Percentiles rank a stretch among this genome's conserved stretches.
Evolutionary conservation across 2,888 invertebrate species (phyloP).

Genomic region (Villa cingulata): DNA sequence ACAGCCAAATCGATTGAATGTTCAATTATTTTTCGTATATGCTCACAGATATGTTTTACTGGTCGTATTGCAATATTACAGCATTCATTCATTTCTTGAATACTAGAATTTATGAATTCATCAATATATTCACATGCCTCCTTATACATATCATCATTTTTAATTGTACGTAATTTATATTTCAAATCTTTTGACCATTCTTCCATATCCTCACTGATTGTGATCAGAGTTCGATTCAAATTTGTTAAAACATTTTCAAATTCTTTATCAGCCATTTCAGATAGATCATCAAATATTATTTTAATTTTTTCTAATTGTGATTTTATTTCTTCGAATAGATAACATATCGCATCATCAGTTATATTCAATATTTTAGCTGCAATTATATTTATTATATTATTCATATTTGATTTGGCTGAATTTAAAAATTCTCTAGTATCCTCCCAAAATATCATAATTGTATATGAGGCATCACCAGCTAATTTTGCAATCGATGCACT

Average conservation of each 20-base stretch:
- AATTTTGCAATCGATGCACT: not conserved
- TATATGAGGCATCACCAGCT: not conserved
- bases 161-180: constrained; percentile 16
- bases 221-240: constrained; percentile 22
- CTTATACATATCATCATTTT: constrained; percentile 18
- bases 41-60: constrained; percentile 21
- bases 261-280: constrained; percentile 17
- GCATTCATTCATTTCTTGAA: constrained; percentile 20
- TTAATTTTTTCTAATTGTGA: constrained; percentile 15
- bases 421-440: not conserved
- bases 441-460: not conserved
- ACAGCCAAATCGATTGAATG: constrained; percentile 20
- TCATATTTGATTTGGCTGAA: not conserved
- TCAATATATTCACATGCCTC: constrained; percentile 21
- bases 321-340: constrained; percentile 14
- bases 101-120: constrained; percentile 19
- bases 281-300: constrained; percentile 12
- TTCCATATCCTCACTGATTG: constrained; percentile 19
- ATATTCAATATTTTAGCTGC: constrained; percentile 14
- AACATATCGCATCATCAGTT: constrained; percentile 13
- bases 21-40: constrained; percentile 17
- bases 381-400: constrained; percentile 4
- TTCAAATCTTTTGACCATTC: constrained; percentile 20
- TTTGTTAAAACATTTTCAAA: constrained; percentile 18
- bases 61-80: constrained; percentile 24